These are phyloP conservation scores for Oceanites oceanicus DNA, from an alignment of 2,113 vertebrate species.

Conservation along the genomic window DNA sequence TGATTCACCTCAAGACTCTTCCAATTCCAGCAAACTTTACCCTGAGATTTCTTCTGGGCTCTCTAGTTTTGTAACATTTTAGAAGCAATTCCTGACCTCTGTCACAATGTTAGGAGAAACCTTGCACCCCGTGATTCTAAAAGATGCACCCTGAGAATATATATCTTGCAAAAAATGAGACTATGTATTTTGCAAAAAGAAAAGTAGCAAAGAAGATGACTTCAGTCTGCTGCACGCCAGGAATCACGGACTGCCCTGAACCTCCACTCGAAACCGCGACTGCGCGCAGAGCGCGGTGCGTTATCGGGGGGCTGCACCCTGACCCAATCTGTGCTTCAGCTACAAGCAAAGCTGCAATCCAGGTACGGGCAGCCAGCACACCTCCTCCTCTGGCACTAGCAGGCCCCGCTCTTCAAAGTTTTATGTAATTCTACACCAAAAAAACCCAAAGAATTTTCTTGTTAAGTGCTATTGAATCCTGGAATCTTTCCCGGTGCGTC, in stretches of 20 bases:
- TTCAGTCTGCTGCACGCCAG: no score
- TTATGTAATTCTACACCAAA: background rate
- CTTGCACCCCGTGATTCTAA: rapidly evolving
- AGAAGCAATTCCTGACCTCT: background rate
- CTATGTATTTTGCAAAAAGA: background rate
- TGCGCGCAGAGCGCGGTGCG: background rate
- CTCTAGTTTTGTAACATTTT: background rate
- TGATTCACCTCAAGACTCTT: background rate
- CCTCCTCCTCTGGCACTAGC: background rate
- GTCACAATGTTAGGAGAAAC: background rate
- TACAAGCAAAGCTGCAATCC: background rate
- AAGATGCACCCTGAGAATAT: background rate
- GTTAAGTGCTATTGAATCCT: background rate
- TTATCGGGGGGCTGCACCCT: background rate
- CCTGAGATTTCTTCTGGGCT: background rate
- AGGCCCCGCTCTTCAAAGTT: no score
- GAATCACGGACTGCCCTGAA: rapidly evolving
- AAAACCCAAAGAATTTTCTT: background rate
- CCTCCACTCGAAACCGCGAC: rapidly evolving
- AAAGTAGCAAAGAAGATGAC: background rate
- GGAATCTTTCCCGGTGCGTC: background rate
- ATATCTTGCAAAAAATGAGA: background rate
- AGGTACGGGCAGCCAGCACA: background rate
- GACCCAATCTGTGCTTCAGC: background rate
- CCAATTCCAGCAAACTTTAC: background rate